These are phyloP conservation scores for Cochlearius cochlearius DNA, from an alignment of 2,113 vertebrate species.

Conservation along the genomic window DNA sequence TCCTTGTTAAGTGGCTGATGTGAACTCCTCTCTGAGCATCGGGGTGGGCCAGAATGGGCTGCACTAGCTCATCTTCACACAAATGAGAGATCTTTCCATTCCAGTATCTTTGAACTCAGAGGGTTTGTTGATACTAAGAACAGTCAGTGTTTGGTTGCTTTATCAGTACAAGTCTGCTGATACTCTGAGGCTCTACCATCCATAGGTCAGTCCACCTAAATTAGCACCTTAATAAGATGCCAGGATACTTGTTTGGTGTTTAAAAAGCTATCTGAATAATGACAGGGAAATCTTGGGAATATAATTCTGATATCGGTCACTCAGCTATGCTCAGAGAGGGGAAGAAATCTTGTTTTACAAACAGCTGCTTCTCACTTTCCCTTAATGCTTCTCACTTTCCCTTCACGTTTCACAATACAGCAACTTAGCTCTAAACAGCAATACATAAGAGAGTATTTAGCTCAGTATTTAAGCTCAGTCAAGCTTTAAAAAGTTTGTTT, in stretches of 20 bases:
- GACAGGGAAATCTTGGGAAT: background rate
- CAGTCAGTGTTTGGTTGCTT: background rate
- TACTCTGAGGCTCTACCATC: background rate
- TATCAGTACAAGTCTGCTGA: background rate
- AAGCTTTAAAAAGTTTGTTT: slow-evolving; percentile 7
- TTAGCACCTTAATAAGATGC: background rate
- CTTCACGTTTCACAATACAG: background rate
- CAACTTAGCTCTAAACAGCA: background rate
- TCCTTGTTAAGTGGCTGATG: background rate
- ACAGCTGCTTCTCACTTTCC: background rate
- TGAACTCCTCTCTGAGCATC: background rate
- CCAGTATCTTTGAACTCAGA: background rate
- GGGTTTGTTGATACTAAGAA: background rate
- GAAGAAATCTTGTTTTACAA: background rate
- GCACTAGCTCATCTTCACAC: background rate
- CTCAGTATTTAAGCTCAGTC: background rate
- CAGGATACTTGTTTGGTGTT: background rate
- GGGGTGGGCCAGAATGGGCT: background rate
- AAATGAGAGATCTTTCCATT: background rate
- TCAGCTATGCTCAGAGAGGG: background rate
- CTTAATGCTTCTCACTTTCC: background rate
- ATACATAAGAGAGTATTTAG: background rate
- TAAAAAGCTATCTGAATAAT: background rate
- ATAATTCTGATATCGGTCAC: background rate
- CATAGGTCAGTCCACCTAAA: background rate